Percentiles rank a stretch among this genome's conserved stretches.
Conservation (phyloP, 2,113 vertebrate species). For the Calyptomena viridis region DNA sequence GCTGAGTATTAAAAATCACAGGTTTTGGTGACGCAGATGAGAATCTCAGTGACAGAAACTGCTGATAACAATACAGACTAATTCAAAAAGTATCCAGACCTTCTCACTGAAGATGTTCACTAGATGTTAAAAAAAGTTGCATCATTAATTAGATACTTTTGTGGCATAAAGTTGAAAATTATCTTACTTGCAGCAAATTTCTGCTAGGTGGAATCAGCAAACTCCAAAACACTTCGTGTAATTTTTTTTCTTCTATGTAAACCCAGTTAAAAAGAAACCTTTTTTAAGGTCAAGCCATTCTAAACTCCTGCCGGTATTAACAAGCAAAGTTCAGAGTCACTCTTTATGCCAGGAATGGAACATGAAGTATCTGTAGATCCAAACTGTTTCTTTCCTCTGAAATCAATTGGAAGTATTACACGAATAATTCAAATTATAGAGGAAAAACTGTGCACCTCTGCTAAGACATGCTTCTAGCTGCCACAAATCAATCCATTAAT, state of each 20-base stretch:
- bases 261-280: not conserved
- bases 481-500: not conserved
- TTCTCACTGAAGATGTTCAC: not conserved
- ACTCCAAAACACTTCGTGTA: not conserved
- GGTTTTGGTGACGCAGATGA: not conserved
- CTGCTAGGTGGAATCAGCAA: not conserved
- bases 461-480: not conserved
- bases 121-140: not conserved
- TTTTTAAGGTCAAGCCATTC: not conserved
- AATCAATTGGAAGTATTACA: not conserved
- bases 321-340: not conserved
- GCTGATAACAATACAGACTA: not conserved
- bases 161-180: not conserved
- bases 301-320: not conserved
- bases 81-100: not conserved
- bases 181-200: not conserved
- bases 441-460: not conserved
- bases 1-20: not conserved
- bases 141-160: not conserved
- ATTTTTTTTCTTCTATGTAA: not conserved
- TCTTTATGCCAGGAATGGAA: not conserved
- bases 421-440: not conserved
- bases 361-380: not conserved
- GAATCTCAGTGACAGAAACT: not conserved
- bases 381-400: not conserved